Evolutionary conservation across 2,113 vertebrate genomes (phyloP).

Genomic region (Limnothrissa miodon): DNA sequence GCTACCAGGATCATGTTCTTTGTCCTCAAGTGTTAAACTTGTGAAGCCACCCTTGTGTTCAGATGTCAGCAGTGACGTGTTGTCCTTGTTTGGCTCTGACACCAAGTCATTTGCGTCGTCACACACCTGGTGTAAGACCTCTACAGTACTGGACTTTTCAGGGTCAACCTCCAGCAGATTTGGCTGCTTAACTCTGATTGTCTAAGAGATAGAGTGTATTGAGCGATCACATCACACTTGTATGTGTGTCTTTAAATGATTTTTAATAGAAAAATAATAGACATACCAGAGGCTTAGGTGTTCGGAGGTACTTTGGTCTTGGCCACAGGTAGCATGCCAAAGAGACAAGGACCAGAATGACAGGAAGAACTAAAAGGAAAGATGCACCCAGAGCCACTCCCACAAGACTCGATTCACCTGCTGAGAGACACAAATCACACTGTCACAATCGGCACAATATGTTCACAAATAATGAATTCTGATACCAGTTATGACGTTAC

Average conservation of each 20-base stretch:
- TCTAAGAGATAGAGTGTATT: neutral
- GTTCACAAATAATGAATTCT: neutral
- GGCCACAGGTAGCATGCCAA: neutral
- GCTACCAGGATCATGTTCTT: neutral
- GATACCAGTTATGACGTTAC: neutral
- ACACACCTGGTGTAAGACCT: neutral
- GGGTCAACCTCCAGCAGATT: neutral
- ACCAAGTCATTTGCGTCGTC: neutral
- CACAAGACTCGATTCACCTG: neutral
- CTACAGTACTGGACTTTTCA: neutral
- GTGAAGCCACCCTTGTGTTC: neutral
- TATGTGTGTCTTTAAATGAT: neutral
- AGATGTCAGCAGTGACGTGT: neutral
- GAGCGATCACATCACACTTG: neutral
- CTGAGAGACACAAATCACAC: neutral
- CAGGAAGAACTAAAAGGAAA: neutral
- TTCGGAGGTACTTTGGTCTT: neutral
- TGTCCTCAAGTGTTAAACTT: neutral
- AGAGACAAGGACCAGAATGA: neutral
- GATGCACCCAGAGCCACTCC: neutral
- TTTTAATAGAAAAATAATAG: neutral
- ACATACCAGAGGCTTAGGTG: constrained; percentile 47
- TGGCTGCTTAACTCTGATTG: neutral
- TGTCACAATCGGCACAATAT: neutral
- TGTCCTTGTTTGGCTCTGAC: neutral